Evolutionary conservation across 2,888 invertebrate species (phyloP).

Genomic region (Lissonota sp.): DNA sequence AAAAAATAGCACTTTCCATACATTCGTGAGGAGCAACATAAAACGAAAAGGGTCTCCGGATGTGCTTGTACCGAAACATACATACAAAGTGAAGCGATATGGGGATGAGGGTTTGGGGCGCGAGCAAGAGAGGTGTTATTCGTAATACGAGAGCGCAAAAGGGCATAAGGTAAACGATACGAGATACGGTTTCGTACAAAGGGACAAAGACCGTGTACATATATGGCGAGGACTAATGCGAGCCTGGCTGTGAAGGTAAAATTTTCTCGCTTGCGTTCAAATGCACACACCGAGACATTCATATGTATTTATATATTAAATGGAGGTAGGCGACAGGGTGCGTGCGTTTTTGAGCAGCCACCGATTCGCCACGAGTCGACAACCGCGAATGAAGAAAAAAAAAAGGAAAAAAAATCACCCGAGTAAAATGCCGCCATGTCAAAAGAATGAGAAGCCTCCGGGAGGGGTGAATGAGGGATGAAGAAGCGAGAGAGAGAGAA

Average conservation of each 20-base stretch:
- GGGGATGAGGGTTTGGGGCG: background rate
- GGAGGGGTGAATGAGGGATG: background rate
- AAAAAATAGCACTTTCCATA: background rate
- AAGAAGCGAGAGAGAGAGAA: constrained; percentile 10
- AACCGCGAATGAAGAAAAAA: constrained; percentile 51
- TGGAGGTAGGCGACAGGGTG: constrained; percentile 42
- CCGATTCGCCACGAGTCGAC: constrained; percentile 59
- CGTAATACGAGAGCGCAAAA: constrained; percentile 56
- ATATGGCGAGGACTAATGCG: constrained; percentile 41
- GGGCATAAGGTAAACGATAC: constrained; percentile 61
- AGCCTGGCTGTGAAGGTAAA: constrained; percentile 42
- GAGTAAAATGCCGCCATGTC: constrained; percentile 11
- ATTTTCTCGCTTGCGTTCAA: background rate
- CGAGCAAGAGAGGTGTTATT: constrained; percentile 33
- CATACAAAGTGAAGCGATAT: constrained; percentile 14
- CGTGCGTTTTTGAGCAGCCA: constrained; percentile 53
- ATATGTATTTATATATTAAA: constrained; percentile 13
- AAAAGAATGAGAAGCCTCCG: constrained; percentile 16
- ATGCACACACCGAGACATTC: background rate
- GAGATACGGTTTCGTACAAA: constrained; percentile 52
- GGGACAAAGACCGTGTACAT: constrained; percentile 56
- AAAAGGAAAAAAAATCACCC: constrained; percentile 3
- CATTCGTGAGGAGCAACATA: too few species aligned
- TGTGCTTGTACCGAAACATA: too few species aligned
- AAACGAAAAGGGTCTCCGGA: too few species aligned